Evolutionary conservation across 30 jellyfish, hydroid and myxozoan genomes (phyloP), one percentile per base, ranked within the genome.

Genomic region (Aurelia sp.): DNA sequence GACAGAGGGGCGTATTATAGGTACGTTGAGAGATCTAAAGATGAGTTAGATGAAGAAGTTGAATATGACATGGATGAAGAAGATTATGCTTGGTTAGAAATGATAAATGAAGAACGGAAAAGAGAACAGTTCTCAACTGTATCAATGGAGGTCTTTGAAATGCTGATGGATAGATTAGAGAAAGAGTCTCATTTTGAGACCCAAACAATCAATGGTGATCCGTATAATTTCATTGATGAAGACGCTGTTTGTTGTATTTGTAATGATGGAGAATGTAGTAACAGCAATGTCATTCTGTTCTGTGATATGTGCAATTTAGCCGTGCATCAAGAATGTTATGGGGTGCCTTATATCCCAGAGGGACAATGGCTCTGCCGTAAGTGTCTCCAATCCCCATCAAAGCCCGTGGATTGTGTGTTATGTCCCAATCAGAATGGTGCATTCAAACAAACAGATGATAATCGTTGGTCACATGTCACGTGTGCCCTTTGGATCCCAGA

Each of bases 401-500:
- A 82, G 74, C 97, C 98, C 11, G 98, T 96, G 12, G 97, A 85
- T 35, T 96, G 99, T 84, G 95, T 86, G 19, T 69, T 96, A 51
- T 96, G 99, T 74, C 99, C 99, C 16, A 91, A 87, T 30, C 77
- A 96, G 78, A 88, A 93, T 44, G 99, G 99, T 44, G 99, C 98
- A 50, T 88, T 96, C 83, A 96, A 96, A 57, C 99, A 96, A 80
- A 96, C 99, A 18, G 98, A 91, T 67, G 97, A 93, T 48, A 85
- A 88, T 59, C 88, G 92, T 18, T 96, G 99, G 99, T 80, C 98
- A 3, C 99, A 96, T 88, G 98, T 96, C 21, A 96, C 96, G 0
- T 96, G 99, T 83, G 99, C 99, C 6, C 84, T 96, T 22, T 96
- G 98, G 99, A 91, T 96, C 35, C 99, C 99, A 22, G 99, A 91